Percentiles rank a stretch among this genome's conserved stretches.
These are phyloP conservation scores for Philonicus albiceps DNA, from an alignment of 2,888 invertebrate genomes.

Conservation along the genomic window DNA sequence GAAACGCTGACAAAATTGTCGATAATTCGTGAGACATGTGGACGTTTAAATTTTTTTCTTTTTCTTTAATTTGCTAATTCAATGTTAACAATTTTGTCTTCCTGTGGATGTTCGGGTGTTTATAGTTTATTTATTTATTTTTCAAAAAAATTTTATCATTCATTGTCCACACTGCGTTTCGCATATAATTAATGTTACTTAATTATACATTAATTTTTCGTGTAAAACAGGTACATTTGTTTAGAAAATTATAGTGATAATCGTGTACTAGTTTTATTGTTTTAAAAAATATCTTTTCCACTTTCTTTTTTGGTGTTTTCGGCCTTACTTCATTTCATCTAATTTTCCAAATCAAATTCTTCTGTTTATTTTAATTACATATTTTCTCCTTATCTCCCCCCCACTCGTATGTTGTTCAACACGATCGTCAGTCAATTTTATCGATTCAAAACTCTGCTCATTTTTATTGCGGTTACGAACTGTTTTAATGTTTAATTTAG, in stretches of 20 bases:
- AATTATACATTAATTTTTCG: constrained; percentile 29
- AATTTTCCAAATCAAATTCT: constrained; percentile 5
- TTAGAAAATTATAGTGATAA: constrained; percentile 36
- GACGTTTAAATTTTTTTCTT: neutral
- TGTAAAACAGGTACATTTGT: constrained; percentile 48
- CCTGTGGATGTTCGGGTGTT: neutral
- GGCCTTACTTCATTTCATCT: constrained; percentile 5
- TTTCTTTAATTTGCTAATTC: neutral
- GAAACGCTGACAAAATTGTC: constrained; percentile 1
- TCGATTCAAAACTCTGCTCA: neutral
- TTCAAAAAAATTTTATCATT: neutral
- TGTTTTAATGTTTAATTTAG: neutral
- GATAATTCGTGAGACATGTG: neutral
- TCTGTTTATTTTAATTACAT: neutral
- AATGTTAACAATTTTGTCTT: neutral
- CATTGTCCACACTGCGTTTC: neutral
- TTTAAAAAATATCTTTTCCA: constrained; percentile 17
- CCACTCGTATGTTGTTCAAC: neutral
- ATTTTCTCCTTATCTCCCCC: neutral
- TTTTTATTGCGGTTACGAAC: neutral
- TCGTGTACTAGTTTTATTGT: constrained; percentile 34
- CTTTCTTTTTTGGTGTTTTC: constrained; percentile 24
- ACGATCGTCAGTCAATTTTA: neutral
- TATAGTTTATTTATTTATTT: neutral
- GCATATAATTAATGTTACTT: constrained; percentile 29